A percentile compares a stretch with the other conserved stretches of the same genome.
Conservation (phyloP, 2,113 vertebrate genomes). For the Hydrolagus affinis region DNA sequence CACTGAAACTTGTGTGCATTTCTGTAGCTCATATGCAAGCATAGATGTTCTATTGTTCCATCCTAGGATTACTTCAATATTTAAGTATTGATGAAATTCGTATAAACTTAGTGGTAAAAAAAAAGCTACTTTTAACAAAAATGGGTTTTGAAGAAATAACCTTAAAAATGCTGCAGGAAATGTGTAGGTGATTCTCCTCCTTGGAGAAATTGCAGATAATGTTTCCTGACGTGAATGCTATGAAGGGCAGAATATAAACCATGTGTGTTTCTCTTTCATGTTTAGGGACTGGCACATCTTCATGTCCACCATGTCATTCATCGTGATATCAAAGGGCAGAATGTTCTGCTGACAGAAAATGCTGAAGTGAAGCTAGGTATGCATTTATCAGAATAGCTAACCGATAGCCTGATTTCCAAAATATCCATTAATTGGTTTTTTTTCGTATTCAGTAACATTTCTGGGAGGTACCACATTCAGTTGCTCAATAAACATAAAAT, state of each 20-base stretch:
- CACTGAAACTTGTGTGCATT: not conserved
- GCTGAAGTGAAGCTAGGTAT: constrained; percentile 95
- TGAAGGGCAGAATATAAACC: constrained; percentile 10
- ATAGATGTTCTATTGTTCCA: not conserved
- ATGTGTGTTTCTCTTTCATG: not conserved
- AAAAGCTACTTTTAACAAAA: not conserved
- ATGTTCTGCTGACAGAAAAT: constrained; percentile 92
- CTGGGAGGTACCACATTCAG: not conserved
- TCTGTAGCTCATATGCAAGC: not conserved
- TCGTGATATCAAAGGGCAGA: constrained; percentile 96
- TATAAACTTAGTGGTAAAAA: not conserved
- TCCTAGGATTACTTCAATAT: not conserved
- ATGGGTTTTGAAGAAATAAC: no score
- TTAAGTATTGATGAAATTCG: not conserved
- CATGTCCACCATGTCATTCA: constrained; percentile 97
- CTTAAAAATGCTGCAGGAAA: not conserved
- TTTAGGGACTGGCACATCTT: constrained; percentile 86
- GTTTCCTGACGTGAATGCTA: not conserved
- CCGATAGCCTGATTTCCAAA: not conserved
- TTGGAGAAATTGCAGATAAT: not conserved
- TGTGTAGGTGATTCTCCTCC: not conserved
- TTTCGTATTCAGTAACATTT: not conserved
- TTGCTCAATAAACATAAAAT: not conserved
- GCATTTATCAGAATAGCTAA: constrained; percentile 36
- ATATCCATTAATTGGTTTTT: not conserved